Base-by-base conservation (phyloP, 1,140 invertebrate species). In the Bicyclus anynana region DNA sequence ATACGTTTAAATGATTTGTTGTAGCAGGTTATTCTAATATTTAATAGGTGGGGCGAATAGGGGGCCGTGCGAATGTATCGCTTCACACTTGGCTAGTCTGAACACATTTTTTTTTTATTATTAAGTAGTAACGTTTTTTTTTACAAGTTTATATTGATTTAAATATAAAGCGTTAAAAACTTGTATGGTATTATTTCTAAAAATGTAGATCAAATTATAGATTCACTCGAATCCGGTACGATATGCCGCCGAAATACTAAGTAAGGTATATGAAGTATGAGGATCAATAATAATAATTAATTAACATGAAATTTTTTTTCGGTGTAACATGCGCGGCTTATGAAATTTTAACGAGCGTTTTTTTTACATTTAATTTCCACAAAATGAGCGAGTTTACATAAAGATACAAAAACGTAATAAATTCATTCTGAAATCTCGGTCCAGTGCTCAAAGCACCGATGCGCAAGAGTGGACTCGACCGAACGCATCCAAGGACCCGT, bases 391-490 rank as follows among this genome's bases (percentile, higher is more conserved):
- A 37, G 33, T 17, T 27, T 44, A n/a, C 27, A 29, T 53, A 52
- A 17, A 35, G 12, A 26, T 26, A 4, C 23, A 51, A 40, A 40
- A 44, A 16, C 12, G 14, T 44, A 53, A 33, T 29, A 58, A 55
- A 58, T 67, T 66, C 60, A 69, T 77, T 82, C 80, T 79, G 76
- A 76, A 79, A 84, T 77, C 69, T 74, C 65, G 65, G 75, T 65
- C 58, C 60, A 51, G 69, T 65, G 72, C 69, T 65, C 70, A 72
- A 68, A 69, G 73, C 73, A 69, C 68, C 69, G 73, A 53, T 78
- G 72, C 67, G 61, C 72, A 70, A 69, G 57, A 72, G 59, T 63
- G 72, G 66, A 60, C 40, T 65, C 66, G 59, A 68, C 69, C 70
- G 64, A n/a, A 62, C 70, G 65, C 67, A 72, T 55, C 64, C 72